Evolutionary conservation across 2,888 invertebrate species (phyloP).

Genomic region (Eumerus sabulonum): DNA sequence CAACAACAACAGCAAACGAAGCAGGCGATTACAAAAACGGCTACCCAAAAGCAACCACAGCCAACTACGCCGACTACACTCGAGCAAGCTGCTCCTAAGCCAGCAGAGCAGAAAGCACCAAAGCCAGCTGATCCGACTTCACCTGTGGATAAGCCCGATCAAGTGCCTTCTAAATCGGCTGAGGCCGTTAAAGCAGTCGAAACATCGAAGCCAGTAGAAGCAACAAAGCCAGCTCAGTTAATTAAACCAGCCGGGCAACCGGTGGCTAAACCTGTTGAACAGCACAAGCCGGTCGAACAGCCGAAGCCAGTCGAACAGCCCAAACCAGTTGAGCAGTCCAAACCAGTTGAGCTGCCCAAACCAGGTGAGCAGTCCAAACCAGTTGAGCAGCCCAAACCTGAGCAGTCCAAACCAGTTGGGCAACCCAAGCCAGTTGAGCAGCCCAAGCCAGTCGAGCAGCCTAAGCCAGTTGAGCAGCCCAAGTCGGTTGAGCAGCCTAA

Average conservation of each 20-base stretch:
- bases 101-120: too few species aligned
- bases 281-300: constrained; percentile 81
- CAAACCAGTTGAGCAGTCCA: neutral
- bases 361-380: constrained; percentile 6
- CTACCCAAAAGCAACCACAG: too few species aligned
- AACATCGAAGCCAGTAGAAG: constrained; percentile 81
- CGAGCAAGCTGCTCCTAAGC: too few species aligned
- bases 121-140: constrained; percentile 26
- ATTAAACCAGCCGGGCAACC: neutral
- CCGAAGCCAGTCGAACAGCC: neutral
- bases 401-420: constrained; percentile 76
- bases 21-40: too few species aligned
- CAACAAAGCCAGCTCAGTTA: constrained; percentile 7
- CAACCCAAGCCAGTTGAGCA: constrained; percentile 74
- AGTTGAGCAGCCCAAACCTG: constrained; percentile 77
- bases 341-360: constrained; percentile 5
- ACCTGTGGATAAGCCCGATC: too few species aligned
- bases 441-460: constrained; percentile 78
- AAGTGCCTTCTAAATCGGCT: neutral
- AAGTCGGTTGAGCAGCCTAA: constrained; percentile 76
- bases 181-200: constrained; percentile 83
- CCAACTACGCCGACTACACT: too few species aligned
- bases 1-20: neutral
- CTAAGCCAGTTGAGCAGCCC: constrained; percentile 82
- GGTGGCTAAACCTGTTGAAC: constrained; percentile 86